A percentile compares a stretch with the other conserved stretches of the same genome.
These are phyloP conservation scores for Etheostoma spectabile DNA, from an alignment of 2,113 vertebrate species.

Conservation along the genomic window DNA sequence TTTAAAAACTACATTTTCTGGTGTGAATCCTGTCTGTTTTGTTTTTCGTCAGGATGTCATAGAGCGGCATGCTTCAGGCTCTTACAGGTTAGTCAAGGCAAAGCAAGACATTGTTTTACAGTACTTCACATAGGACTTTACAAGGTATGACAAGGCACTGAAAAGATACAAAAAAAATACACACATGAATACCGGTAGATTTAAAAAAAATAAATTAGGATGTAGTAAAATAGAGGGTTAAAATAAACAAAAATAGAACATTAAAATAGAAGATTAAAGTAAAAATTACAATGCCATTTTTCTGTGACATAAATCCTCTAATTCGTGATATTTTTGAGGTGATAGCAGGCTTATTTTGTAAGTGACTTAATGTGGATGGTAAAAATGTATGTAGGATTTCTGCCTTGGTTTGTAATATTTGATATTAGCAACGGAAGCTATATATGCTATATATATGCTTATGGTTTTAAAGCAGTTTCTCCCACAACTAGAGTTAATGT, in stretches of 20 bases:
- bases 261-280: not conserved
- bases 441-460: too few relatives aligned
- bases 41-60: not conserved
- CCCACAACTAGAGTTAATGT: not conserved
- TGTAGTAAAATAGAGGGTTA: not conserved
- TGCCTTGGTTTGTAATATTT: not conserved
- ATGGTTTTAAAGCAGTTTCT: not conserved
- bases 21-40: not conserved
- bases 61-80: rapidly evolving
- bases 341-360: not conserved
- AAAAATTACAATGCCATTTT: not conserved
- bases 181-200: not conserved
- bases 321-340: too few relatives aligned
- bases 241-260: not conserved
- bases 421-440: too few relatives aligned
- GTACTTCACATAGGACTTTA: not conserved
- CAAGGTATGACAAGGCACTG: not conserved
- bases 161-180: not conserved
- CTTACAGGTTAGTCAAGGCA: not conserved
- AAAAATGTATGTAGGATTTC: not conserved
- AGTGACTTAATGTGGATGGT: not conserved
- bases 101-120: too few relatives aligned
- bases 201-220: not conserved
- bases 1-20: not conserved
- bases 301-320: too few relatives aligned